Evolutionary conservation across 92 coral and sea anemone genomes (phyloP), one percentile per base, ranked within the genome.

Genomic region (Actinernus sp.): DNA sequence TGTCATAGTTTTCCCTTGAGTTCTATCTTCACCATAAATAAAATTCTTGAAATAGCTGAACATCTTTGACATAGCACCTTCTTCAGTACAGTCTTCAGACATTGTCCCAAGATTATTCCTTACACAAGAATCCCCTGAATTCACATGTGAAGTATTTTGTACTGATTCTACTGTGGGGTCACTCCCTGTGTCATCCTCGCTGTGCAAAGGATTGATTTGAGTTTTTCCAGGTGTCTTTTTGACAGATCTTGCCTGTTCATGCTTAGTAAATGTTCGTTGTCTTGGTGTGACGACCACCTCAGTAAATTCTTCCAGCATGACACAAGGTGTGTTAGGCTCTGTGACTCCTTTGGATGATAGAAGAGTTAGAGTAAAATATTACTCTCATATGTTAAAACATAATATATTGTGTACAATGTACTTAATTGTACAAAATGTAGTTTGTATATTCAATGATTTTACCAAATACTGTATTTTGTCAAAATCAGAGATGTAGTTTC

Each of bases 301-400:
- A 6, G 98, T 91, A 46, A 87, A 87, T 72, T 94, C 95, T 31
- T 91, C 95, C 34, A 94, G 70, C 39, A 77, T 76, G 21, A 81
- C 69, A 64, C 92, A 94, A 4, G 43, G 28, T 49, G 82, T 69
- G 8, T 12, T 31, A 16, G 98, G 98, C 58, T 76, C 86, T 22
- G 81, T 63, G 9, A 54, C 65, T 23, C 74, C 98, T 94, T 29
- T 17, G 5, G 22, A 8, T 6, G 41, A 34, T 34, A 6, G 14
- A 34, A 6, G 41, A 34, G n/a, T n/a, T n/a, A n/a, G n/a, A n/a
- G n/a, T n/a, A n/a, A n/a, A n/a, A n/a, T n/a, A n/a, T n/a, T n/a
- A n/a, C n/a, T n/a, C n/a, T n/a, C n/a, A n/a, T n/a, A n/a, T n/a
- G n/a, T n/a, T n/a, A n/a, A n/a, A n/a, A n/a, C n/a, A n/a, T n/a